Percentiles rank a stretch among this genome's conserved stretches.
These are phyloP conservation scores for Sarcoramphus papa DNA, from an alignment of 2,797 vertebrate genomes.

Conservation along the genomic window DNA sequence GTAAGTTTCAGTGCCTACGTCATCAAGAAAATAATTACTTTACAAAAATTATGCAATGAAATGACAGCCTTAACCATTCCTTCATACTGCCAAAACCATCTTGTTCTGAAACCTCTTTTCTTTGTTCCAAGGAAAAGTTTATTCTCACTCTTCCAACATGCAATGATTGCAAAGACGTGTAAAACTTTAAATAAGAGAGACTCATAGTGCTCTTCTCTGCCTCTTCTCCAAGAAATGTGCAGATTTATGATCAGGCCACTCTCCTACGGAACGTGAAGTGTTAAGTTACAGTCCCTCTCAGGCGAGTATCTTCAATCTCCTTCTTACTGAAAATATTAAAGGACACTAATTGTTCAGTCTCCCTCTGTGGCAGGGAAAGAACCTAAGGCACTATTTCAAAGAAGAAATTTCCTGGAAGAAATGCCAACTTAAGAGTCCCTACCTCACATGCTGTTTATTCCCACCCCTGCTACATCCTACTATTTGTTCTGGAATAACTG, in stretches of 20 bases:
- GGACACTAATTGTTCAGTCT: background rate
- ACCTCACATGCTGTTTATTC: background rate
- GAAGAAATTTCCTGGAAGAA: background rate
- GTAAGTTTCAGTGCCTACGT: background rate
- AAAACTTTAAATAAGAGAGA: background rate
- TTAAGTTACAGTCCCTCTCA: background rate
- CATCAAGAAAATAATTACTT: background rate
- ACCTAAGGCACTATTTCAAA: background rate
- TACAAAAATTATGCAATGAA: background rate
- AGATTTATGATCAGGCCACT: background rate
- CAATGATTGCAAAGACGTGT: background rate
- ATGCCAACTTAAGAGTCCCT: background rate
- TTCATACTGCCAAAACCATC: background rate
- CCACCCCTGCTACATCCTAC: background rate
- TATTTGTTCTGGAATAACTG: background rate
- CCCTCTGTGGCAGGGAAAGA: background rate
- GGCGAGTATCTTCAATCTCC: background rate
- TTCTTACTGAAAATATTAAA: background rate
- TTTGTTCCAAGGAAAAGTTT: background rate
- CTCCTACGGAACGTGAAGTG: accelerated
- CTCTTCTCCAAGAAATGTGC: background rate
- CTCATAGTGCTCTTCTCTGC: background rate
- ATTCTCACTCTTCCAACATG: background rate
- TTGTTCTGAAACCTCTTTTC: background rate
- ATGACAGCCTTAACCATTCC: background rate